phyloP scores from a whole-genome alignment of 2,888 invertebrate species.

The Calliopum simillimum region DNA sequence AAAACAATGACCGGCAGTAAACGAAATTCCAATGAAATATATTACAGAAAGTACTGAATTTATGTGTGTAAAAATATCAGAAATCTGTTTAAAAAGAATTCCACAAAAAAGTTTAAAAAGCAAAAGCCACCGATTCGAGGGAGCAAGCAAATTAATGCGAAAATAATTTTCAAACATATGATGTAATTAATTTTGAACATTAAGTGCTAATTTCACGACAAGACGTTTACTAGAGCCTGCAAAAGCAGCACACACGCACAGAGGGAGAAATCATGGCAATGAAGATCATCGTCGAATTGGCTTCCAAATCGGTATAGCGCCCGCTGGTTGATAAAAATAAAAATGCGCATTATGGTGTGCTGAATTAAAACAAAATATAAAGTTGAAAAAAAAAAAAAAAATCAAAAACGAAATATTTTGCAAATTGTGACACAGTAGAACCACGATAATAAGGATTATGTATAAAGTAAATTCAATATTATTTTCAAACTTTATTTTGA shows the following conservation, averaged over 20 bases:
- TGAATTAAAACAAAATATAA: background rate
- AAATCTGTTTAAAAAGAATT: background rate
- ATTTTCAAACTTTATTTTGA: too few relatives aligned
- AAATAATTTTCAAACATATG: constrained; percentile 39
- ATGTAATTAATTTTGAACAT: constrained; percentile 49
- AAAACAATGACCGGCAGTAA: constrained; percentile 14
- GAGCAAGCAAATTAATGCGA: constrained; percentile 15
- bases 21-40: constrained; percentile 3
- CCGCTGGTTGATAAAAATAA: background rate
- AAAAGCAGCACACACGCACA: background rate
- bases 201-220: constrained; percentile 49
- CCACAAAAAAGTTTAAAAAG: constrained; percentile 2
- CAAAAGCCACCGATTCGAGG: background rate
- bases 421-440: too few relatives aligned
- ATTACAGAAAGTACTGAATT: background rate
- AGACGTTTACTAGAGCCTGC: constrained; percentile 36
- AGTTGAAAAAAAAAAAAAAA: too few relatives aligned
- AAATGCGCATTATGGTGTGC: background rate
- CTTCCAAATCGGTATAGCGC: too few relatives aligned
- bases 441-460: too few relatives aligned
- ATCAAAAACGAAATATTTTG: too few relatives aligned
- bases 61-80: background rate
- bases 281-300: background rate
- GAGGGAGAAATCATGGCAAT: background rate
- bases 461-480: too few relatives aligned